A percentile compares a stretch with the other conserved stretches of the same genome.
Evolutionary conservation across 2,113 vertebrate genomes (phyloP).

Genomic region (Rhinichthys klamathensis): DNA sequence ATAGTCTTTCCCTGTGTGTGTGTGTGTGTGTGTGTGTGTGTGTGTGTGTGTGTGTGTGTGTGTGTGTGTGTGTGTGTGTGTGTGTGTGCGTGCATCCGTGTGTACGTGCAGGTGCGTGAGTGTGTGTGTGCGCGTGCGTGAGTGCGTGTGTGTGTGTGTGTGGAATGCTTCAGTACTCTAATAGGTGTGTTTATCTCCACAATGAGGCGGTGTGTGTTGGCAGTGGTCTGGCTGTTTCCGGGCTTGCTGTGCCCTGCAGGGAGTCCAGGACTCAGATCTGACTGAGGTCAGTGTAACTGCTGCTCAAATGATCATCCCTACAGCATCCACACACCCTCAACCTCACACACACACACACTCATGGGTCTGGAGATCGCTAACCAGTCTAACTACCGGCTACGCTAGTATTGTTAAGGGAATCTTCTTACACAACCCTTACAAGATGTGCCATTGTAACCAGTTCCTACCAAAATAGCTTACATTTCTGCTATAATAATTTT

Average conservation of each 20-base stretch:
- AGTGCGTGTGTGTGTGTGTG: constrained; percentile 64
- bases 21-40: too few relatives aligned
- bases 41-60: too few relatives aligned
- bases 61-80: too few relatives aligned
- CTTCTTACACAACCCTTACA: neutral
- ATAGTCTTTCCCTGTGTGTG: too few relatives aligned
- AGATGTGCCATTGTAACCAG: neutral
- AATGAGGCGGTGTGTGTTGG: constrained; percentile 79
- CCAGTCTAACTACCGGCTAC: neutral
- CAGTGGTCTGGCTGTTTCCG: constrained; percentile 75
- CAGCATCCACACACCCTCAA: constrained; percentile 35
- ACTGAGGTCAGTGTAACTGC: constrained; percentile 78
- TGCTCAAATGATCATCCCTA: constrained; percentile 56
- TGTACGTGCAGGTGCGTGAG: neutral
- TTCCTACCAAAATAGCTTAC: neutral
- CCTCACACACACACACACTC: neutral
- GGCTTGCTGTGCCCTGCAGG: constrained; percentile 75
- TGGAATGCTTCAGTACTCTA: constrained; percentile 78
- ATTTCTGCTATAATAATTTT: neutral
- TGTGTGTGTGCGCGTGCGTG: neutral
- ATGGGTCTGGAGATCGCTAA: neutral
- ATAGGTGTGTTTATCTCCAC: constrained; percentile 81
- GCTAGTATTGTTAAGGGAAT: neutral
- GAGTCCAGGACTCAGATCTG: constrained; percentile 68
- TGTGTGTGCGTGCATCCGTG: too few relatives aligned